These are phyloP conservation scores for Sisor rabdophorus DNA, from an alignment of 2,113 vertebrate genomes.

Conservation along the genomic window DNA sequence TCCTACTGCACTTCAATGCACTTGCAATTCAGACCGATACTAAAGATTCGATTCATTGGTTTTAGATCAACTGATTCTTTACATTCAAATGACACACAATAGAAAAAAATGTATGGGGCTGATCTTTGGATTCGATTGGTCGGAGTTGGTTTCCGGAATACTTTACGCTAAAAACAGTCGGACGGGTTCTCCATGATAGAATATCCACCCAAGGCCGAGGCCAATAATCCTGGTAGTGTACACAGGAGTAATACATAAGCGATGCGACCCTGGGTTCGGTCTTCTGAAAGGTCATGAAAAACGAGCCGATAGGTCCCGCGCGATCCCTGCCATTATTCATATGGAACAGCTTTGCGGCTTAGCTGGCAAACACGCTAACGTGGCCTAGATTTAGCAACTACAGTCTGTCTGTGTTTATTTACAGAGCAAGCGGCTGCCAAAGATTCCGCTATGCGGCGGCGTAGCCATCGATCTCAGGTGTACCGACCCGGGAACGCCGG, in stretches of 20 bases:
- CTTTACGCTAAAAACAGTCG: not conserved
- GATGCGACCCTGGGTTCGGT: not conserved
- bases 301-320: constrained; percentile 3
- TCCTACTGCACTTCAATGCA: too few species aligned
- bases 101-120: too few species aligned
- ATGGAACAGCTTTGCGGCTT: constrained; percentile 36
- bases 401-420: constrained; percentile 53
- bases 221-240: too few species aligned
- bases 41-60: too few species aligned
- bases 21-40: too few species aligned
- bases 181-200: too few species aligned
- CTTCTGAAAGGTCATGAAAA: not conserved
- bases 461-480: constrained; percentile 53
- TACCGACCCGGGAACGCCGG: constrained; percentile 51
- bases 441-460: constrained; percentile 43
- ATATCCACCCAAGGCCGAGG: not conserved
- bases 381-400: constrained; percentile 31
- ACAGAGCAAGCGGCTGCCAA: constrained; percentile 16
- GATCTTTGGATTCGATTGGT: not conserved
- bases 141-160: not conserved
- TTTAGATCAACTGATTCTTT: too few species aligned
- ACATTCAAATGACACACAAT: too few species aligned
- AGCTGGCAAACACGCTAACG: constrained; percentile 31
- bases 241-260: not conserved
- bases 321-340: constrained; percentile 38